Conservation (phyloP, 2,888 invertebrate species). For the Ormyrus pomaceus region DNA sequence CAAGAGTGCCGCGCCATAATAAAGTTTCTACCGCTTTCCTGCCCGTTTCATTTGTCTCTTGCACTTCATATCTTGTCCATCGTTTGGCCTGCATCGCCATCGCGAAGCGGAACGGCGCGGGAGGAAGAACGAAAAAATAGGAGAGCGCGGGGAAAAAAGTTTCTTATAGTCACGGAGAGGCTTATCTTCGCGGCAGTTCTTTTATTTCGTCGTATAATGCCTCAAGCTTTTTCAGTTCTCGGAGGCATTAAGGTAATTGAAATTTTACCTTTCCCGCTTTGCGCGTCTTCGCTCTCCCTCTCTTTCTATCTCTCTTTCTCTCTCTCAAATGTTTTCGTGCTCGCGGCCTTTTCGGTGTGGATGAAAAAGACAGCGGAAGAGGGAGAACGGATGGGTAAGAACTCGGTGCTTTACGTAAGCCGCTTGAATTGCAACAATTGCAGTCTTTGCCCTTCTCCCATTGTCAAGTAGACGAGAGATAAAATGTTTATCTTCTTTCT, state of each 20-base stretch:
- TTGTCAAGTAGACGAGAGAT: slow-evolving; percentile 16
- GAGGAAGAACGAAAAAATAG: background rate
- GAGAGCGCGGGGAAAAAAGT: slow-evolving; percentile 21
- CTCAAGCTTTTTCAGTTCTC: slow-evolving; percentile 38
- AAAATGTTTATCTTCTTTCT: slow-evolving; percentile 14
- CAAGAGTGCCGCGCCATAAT: too few relatives aligned
- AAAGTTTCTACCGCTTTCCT: background rate
- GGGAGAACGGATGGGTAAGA: background rate
- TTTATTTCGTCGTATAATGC: slow-evolving; percentile 35
- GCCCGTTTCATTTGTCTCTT: slow-evolving; percentile 41
- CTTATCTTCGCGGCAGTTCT: slow-evolving; percentile 46
- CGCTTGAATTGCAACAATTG: slow-evolving; percentile 46
- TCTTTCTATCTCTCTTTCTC: background rate
- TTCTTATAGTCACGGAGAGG: slow-evolving; percentile 43
- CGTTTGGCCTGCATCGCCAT: background rate
- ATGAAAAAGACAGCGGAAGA: background rate
- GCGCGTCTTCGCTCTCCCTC: background rate
- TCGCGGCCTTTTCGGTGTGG: background rate
- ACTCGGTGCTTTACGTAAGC: slow-evolving; percentile 21
- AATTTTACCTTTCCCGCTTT: slow-evolving; percentile 44
- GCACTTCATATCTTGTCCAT: slow-evolving; percentile 46
- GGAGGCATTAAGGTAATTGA: slow-evolving; percentile 52
- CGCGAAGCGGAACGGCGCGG: background rate
- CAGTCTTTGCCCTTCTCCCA: slow-evolving; percentile 4
- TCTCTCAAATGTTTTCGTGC: slow-evolving; percentile 34